Percentiles rank a stretch among this genome's conserved stretches.
phyloP scores from a whole-genome alignment of 2,113 vertebrate genomes.

The Falco punctatus region DNA sequence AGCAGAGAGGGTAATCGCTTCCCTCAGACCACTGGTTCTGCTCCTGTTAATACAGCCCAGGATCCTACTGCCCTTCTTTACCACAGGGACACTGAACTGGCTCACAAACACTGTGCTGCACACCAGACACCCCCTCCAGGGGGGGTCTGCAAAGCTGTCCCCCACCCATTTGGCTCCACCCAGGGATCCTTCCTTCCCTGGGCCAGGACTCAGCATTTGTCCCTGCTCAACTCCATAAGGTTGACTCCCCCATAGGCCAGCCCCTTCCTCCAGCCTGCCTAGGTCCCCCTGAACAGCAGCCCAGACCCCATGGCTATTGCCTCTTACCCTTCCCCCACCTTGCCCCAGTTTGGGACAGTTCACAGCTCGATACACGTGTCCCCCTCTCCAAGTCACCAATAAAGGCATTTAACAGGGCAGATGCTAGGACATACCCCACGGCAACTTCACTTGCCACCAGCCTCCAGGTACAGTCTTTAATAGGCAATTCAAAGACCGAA shows the following conservation, averaged over 20 bases:
- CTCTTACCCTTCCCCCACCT: neutral
- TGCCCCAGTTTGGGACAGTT: neutral
- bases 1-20: neutral
- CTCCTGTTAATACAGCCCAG: neutral
- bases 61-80: neutral
- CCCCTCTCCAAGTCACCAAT: neutral
- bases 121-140: neutral
- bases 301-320: neutral
- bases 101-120: neutral
- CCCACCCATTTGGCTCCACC: neutral
- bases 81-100: neutral
- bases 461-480: neutral
- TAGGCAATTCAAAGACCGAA: neutral
- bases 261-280: neutral
- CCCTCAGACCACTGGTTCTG: neutral
- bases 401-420: neutral
- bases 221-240: neutral
- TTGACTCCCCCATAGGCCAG: neutral
- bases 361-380: neutral
- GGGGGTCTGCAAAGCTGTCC: neutral
- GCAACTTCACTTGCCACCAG: neutral
- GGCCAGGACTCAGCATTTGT: neutral
- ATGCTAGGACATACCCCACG: neutral
- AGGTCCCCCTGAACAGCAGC: neutral
- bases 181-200: neutral